Conservation (phyloP, 53 echinoderm and acorn worm genomes). For the Actinopyga echinites region DNA sequence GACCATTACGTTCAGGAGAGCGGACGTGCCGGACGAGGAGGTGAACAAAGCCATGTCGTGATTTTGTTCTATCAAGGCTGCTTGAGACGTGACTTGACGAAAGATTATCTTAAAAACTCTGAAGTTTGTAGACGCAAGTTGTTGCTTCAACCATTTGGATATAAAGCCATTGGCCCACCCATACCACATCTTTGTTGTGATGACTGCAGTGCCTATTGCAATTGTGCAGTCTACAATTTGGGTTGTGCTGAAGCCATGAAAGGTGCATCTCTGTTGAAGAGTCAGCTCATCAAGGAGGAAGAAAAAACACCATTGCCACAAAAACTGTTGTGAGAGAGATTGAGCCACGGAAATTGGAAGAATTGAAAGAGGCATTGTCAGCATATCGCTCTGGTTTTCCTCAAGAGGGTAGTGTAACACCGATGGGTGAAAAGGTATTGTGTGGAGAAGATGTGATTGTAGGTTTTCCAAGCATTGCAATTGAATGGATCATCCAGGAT, state of each 20-base stretch:
- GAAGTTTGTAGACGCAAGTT: background rate
- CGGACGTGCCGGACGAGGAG: background rate
- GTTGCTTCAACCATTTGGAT: background rate
- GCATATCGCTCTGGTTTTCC: background rate
- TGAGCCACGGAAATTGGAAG: background rate
- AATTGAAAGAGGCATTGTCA: background rate
- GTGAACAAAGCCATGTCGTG: slow-evolving; percentile 2
- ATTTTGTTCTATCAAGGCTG: background rate
- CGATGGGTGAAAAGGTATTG: too few relatives aligned
- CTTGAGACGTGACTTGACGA: background rate
- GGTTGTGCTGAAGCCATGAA: background rate
- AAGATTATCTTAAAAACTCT: background rate
- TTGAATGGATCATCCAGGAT: too few relatives aligned
- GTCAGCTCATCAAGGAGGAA: background rate
- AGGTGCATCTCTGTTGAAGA: background rate
- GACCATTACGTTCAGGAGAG: slow-evolving; percentile 24
- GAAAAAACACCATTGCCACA: background rate
- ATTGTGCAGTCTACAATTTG: background rate
- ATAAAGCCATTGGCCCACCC: background rate
- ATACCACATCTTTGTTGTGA: background rate
- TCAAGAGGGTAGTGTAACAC: too few relatives aligned
- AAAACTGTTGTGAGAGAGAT: background rate
- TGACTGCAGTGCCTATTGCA: background rate
- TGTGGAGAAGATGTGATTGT: too few relatives aligned
- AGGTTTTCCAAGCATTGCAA: too few relatives aligned